Percentiles rank a stretch among this genome's conserved stretches.
phyloP scores from a whole-genome alignment of 2,888 invertebrate species.

The Amphipoea lucens region DNA sequence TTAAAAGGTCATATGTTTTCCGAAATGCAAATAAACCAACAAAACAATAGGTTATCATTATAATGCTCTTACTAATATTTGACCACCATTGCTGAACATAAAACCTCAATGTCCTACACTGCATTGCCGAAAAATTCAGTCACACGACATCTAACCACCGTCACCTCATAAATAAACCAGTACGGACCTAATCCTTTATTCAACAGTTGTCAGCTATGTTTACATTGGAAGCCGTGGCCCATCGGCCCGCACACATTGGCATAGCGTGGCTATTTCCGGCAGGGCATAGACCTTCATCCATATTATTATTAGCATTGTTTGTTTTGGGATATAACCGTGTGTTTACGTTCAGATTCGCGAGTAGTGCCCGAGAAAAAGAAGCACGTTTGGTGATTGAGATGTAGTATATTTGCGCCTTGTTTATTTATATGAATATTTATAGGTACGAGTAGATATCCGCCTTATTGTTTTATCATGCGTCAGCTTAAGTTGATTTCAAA shows the following conservation, averaged over 20 bases:
- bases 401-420: constrained; percentile 36
- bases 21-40: neutral
- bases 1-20: neutral
- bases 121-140: neutral
- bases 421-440: constrained; percentile 15
- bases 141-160: neutral
- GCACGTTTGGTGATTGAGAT: constrained; percentile 27
- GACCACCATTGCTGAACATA: neutral
- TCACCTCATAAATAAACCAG: constrained; percentile 34
- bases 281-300: constrained; percentile 61
- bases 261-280: constrained; percentile 36
- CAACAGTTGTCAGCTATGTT: constrained; percentile 53
- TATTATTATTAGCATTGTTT: constrained; percentile 55
- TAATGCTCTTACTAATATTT: neutral
- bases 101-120: neutral
- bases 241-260: constrained; percentile 45
- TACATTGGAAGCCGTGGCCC: constrained; percentile 49
- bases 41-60: neutral
- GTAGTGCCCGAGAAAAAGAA: constrained; percentile 39
- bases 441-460: neutral
- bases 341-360: constrained; percentile 47
- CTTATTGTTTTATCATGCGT: neutral
- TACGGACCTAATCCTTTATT: constrained; percentile 40
- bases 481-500: neutral
- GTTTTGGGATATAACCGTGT: constrained; percentile 38